Evolutionary conservation across 2,888 invertebrate species (phyloP).

Genomic region (Asteroscopus sphinx): DNA sequence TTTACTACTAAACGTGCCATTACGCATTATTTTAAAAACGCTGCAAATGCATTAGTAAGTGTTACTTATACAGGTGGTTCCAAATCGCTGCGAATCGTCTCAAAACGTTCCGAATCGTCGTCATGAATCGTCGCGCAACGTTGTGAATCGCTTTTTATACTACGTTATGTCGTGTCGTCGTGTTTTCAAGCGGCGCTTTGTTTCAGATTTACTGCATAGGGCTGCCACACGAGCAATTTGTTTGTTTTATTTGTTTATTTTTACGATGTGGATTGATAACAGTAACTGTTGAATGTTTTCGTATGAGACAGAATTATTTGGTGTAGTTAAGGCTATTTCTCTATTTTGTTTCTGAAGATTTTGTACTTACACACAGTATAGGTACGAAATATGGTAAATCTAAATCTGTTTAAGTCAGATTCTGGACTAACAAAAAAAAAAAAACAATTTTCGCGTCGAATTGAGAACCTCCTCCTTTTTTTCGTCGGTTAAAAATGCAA

Average conservation of each 20-base stretch:
- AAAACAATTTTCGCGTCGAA: too few species aligned
- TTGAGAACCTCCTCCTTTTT: too few species aligned
- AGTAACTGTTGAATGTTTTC: slow-evolving; percentile 7
- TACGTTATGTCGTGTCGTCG: slow-evolving; percentile 35
- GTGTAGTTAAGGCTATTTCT: neutral
- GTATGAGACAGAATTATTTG: neutral
- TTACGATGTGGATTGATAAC: neutral
- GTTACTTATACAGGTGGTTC: neutral
- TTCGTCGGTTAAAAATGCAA: too few species aligned
- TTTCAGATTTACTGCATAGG: slow-evolving; percentile 47
- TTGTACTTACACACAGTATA: too few species aligned
- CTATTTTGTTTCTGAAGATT: too few species aligned
- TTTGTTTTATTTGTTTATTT: neutral
- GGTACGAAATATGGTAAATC: too few species aligned
- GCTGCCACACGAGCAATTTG: slow-evolving; percentile 15
- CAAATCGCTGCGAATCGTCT: slow-evolving; percentile 17
- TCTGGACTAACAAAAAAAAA: too few species aligned
- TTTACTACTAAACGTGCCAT: too few species aligned
- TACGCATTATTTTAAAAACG: too few species aligned
- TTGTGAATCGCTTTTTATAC: slow-evolving; percentile 18
- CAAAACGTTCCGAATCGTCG: too few species aligned
- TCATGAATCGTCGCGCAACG: slow-evolving; percentile 10
- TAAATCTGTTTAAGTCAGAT: too few species aligned
- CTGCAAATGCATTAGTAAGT: too few species aligned
- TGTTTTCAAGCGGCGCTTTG: slow-evolving; percentile 41